A percentile compares a stretch with the other conserved stretches of the same genome.
Evolutionary conservation across 2,113 vertebrate species (phyloP).

Genomic region (Myanophis thanlyinensis): DNA sequence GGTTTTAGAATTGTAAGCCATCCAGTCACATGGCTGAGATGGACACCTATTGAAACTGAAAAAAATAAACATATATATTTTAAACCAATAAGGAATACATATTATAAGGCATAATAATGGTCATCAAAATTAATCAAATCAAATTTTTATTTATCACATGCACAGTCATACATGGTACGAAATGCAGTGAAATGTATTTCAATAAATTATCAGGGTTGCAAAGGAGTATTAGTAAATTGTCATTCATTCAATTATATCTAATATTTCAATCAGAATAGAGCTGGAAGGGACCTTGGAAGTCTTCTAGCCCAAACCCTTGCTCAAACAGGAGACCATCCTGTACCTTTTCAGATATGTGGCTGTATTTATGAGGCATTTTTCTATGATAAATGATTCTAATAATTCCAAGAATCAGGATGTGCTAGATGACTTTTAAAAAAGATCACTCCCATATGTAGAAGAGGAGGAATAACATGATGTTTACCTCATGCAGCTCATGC

Average conservation of each 20-base stretch:
- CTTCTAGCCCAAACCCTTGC: background rate
- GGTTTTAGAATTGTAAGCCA: background rate
- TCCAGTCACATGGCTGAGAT: background rate
- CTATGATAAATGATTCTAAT: background rate
- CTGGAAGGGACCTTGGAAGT: background rate
- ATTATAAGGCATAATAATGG: background rate
- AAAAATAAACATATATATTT: background rate
- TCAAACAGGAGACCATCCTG: background rate
- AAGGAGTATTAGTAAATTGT: background rate
- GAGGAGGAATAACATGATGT: background rate
- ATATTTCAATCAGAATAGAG: background rate
- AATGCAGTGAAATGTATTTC: too few relatives aligned
- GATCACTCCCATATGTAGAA: background rate
- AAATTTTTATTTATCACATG: too few relatives aligned
- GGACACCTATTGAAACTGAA: background rate
- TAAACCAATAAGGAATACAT: background rate
- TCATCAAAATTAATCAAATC: background rate
- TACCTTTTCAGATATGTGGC: background rate
- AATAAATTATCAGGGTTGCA: background rate
- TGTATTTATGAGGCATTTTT: background rate
- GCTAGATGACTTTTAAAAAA: background rate
- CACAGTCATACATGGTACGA: too few relatives aligned
- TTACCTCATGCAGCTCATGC: background rate
- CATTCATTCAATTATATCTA: background rate
- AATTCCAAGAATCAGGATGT: background rate